Evolutionary conservation across 2,888 invertebrate genomes (phyloP), one percentile per base, ranked within the genome.

Genomic region (Xestia ashworthii): DNA sequence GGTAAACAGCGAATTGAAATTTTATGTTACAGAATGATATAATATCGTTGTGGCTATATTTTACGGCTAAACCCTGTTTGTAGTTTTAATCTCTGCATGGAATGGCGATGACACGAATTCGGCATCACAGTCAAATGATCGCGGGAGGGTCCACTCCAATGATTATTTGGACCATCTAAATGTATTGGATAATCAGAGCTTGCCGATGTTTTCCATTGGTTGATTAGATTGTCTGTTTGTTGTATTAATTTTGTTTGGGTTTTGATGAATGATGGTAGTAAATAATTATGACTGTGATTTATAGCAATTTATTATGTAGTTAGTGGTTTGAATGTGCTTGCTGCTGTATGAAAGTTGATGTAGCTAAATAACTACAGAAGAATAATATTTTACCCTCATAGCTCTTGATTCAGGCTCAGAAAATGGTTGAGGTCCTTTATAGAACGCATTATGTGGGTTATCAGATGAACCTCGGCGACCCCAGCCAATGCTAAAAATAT

Each of bases 41-140:
- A 81, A 81, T 84, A 87, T 74, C 74, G 62, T 77, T 74, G 89
- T 90, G 91, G n/a, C n/a, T n/a, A 90, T 94, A 94, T 92, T 95
- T 93, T 93, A 93, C 93, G 91, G 90, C 91, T 93, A 94, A 95
- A 94, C 91, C 93, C 93, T 95, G 93, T 95, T 95, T 95, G 94
- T 92, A 86, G 91, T 94, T 94, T 93, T 95, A 96, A 96, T 95
- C 96, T 95, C 93, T 87, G 86, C 91, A 88, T 88, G 89, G 91
- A 89, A 88, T 89, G 90, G 85, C 89, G 90, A 90, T 90, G 95
- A 94, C 96, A 96, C 96, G 96, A 94, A 91, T 92, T 93, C 89
- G 92, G 94, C 90, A 94, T 95, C 95, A 93, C 90, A 91, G 90
- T 90, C 91, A 92, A 93, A 94, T 94, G 89, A 91, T 90, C 83